Percentiles rank a stretch among this genome's conserved stretches.
Conservation (phyloP, 2,888 invertebrate species). For the Rhogogaster chlorosoma region DNA sequence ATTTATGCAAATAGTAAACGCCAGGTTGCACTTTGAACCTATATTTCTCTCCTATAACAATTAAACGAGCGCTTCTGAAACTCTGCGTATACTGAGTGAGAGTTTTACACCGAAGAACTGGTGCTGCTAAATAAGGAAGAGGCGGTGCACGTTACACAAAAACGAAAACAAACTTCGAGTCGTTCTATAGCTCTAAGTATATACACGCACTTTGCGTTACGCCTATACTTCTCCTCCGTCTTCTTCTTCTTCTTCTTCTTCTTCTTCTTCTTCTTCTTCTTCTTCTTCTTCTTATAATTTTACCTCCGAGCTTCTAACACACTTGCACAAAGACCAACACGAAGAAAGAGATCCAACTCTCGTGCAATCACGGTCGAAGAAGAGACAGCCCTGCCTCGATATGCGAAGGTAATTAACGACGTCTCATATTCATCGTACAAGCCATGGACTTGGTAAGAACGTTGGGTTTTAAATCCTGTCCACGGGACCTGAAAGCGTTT, state of each 20-base stretch:
- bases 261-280: not conserved
- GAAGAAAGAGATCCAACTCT: not conserved
- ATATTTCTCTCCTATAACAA: slow-evolving; percentile 31
- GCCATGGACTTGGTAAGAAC: not conserved
- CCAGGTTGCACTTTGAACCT: slow-evolving; percentile 28
- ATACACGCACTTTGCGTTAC: slow-evolving; percentile 17
- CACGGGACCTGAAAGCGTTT: slow-evolving; percentile 39
- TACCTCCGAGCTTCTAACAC: not conserved
- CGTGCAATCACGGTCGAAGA: slow-evolving; percentile 11
- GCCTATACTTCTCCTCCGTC: not conserved
- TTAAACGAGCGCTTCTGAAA: slow-evolving; percentile 32
- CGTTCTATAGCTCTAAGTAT: not conserved
- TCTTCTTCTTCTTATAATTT: not conserved
- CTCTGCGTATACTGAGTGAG: slow-evolving; percentile 6
- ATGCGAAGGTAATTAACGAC: slow-evolving; percentile 45
- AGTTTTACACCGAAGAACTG: slow-evolving; percentile 35
- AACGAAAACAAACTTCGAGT: slow-evolving; percentile 1
- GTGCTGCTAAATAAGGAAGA: slow-evolving; percentile 46
- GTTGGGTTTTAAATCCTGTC: slow-evolving; percentile 29
- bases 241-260: not conserved
- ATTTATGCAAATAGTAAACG: slow-evolving; percentile 43
- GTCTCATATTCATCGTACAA: slow-evolving; percentile 33
- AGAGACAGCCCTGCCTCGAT: slow-evolving; percentile 38
- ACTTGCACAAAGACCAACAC: not conserved
- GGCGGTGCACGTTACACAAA: not conserved